Evolutionary conservation across 2,888 invertebrate species (phyloP).

Genomic region (Gerris lacustris): DNA sequence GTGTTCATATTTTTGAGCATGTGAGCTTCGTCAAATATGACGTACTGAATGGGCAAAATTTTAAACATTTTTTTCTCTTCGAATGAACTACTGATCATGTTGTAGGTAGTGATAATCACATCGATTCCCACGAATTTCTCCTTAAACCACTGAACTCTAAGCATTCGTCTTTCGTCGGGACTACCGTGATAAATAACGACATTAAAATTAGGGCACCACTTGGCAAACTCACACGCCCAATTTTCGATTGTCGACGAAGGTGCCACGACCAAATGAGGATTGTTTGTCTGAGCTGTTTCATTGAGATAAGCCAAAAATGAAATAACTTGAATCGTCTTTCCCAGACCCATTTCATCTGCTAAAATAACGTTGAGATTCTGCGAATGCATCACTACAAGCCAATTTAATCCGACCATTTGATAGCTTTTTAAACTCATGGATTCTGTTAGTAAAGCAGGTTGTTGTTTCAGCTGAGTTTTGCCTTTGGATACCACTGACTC

Average conservation of each 20-base stretch:
- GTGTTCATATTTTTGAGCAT: conserved; percentile 97
- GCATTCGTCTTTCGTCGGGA: conserved; percentile 66
- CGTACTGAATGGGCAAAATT: conserved; percentile 78
- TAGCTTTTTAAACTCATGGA: conserved; percentile 69
- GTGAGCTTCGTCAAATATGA: conserved; percentile 93
- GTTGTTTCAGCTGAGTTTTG: conserved; percentile 54
- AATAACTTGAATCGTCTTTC: conserved; percentile 87
- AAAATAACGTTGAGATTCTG: conserved; percentile 86
- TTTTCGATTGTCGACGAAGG: conserved; percentile 90
- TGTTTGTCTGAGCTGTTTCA: conserved; percentile 55
- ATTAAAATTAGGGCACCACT: conserved; percentile 66
- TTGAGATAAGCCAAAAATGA: conserved; percentile 80
- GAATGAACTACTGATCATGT: conserved; percentile 70
- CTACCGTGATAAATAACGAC: conserved; percentile 83
- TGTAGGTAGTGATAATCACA: conserved; percentile 76
- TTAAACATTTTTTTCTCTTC: conserved; percentile 86
- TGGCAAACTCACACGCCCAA: conserved; percentile 63
- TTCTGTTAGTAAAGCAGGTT: conserved; percentile 55
- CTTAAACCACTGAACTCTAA: conserved; percentile 62
- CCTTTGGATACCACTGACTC: conserved; percentile 68
- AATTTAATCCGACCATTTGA: conserved; percentile 81
- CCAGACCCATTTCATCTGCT: conserved; percentile 95
- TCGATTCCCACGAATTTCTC: conserved; percentile 61
- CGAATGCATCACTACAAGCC: conserved; percentile 78
- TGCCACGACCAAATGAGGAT: conserved; percentile 87